These are phyloP conservation scores for Drosophila meridionalis DNA, from an alignment of 2,888 invertebrate genomes.

Conservation along the genomic window DNA sequence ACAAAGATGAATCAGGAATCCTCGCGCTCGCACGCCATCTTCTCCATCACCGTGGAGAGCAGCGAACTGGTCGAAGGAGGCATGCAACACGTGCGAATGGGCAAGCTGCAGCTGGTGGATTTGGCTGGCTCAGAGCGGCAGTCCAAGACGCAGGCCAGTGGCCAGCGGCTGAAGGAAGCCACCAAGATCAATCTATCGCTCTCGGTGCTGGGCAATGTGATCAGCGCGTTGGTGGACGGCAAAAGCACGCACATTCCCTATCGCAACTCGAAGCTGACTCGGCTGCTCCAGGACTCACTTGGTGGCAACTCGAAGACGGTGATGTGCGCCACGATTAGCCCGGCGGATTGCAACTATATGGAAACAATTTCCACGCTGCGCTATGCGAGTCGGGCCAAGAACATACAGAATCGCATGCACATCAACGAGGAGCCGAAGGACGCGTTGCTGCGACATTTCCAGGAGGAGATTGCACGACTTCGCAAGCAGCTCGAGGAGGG, in stretches of 20 bases:
- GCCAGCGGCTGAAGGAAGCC: constrained; percentile 96
- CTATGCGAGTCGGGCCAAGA: constrained; percentile 99
- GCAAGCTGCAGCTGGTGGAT: constrained; percentile 98
- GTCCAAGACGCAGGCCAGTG: constrained; percentile 97
- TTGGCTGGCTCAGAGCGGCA: constrained; percentile 99
- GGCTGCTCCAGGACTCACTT: constrained; percentile 97
- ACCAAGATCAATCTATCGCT: constrained; percentile 99
- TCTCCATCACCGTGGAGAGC: constrained; percentile 98
- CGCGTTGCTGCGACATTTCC: constrained; percentile 97
- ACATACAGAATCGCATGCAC: constrained; percentile 97
- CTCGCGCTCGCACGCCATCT: constrained; percentile 98
- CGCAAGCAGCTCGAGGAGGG: constrained; percentile 93
- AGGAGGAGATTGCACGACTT: constrained; percentile 97
- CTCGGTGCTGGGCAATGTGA: constrained; percentile 98
- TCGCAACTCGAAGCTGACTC: constrained; percentile 97
- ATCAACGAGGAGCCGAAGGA: constrained; percentile 99
- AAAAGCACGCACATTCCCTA: constrained; percentile 99
- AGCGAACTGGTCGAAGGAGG: constrained; percentile 93
- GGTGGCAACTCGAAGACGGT: constrained; percentile 98
- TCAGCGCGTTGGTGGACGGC: constrained; percentile 98
- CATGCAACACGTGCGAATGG: constrained; percentile 95
- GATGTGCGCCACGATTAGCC: constrained; percentile 99
- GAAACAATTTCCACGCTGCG: constrained; percentile 98
- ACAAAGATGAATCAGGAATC: constrained; percentile 99
- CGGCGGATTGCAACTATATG: constrained; percentile 97